A percentile compares a stretch with the other conserved stretches of the same genome.
Evolutionary conservation across 2,888 invertebrate genomes (phyloP).

Genomic region (Augiades crinisus): DNA sequence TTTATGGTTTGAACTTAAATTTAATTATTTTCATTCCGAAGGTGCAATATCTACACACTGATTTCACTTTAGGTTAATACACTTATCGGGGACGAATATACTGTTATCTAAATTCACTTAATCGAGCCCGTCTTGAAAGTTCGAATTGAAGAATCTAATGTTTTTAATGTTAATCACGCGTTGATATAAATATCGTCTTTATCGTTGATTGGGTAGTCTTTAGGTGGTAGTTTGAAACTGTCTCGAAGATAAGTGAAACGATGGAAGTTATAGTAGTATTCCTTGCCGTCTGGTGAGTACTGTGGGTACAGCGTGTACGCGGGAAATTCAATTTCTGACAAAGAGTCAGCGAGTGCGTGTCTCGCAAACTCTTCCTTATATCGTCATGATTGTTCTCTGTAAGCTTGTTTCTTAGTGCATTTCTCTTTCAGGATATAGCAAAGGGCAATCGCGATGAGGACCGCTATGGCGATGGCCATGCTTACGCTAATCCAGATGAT

Average conservation of each 20-base stretch:
- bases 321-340: conserved; percentile 59
- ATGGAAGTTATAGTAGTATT: conserved; percentile 75
- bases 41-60: neutral
- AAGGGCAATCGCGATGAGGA: conserved; percentile 90
- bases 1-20: too few species aligned
- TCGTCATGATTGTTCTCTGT: conserved; percentile 86
- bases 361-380: conserved; percentile 76
- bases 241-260: conserved; percentile 69
- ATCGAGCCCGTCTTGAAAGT: conserved; percentile 13
- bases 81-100: conserved; percentile 25
- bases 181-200: conserved; percentile 70
- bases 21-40: too few species aligned
- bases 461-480: conserved; percentile 91
- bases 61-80: neutral
- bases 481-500: conserved; percentile 95
- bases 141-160: neutral
- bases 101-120: conserved; percentile 30
- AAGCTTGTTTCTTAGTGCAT: conserved; percentile 88
- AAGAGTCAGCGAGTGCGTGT: conserved; percentile 70
- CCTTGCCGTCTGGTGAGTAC: conserved; percentile 72
- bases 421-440: conserved; percentile 92
- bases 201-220: conserved; percentile 59
- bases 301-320: conserved; percentile 70
- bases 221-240: conserved; percentile 68
- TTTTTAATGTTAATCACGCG: conserved; percentile 50